Evolutionary conservation across 2,888 invertebrate genomes (phyloP).

Genomic region (Gari tellinella): DNA sequence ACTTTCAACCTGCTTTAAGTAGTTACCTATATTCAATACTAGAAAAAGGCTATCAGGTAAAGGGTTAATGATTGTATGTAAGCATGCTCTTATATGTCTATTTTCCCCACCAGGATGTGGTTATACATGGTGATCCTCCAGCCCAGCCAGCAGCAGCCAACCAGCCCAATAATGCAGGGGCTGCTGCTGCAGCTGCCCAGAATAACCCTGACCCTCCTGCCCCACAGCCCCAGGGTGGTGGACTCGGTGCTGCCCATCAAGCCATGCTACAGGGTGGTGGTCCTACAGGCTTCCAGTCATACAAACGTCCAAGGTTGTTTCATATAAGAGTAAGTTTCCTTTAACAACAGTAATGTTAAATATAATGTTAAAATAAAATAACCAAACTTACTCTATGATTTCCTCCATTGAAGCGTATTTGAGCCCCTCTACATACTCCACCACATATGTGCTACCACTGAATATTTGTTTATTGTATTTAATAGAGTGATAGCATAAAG

Average conservation of each 20-base stretch:
- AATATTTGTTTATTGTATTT: too few relatives aligned
- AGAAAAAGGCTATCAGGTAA: too few relatives aligned
- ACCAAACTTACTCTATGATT: too few relatives aligned
- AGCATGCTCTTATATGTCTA: not conserved
- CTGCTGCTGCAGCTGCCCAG: slow-evolving; percentile 4
- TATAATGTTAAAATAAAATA: too few relatives aligned
- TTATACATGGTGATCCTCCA: slow-evolving; percentile 71
- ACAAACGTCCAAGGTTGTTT: slow-evolving; percentile 87
- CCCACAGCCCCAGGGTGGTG: slow-evolving; percentile 63
- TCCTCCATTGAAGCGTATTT: too few relatives aligned
- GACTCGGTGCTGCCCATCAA: slow-evolving; percentile 77
- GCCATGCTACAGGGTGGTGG: slow-evolving; percentile 91
- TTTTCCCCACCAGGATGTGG: slow-evolving; percentile 65
- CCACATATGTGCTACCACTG: too few relatives aligned
- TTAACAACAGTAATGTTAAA: too few relatives aligned
- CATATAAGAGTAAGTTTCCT: slow-evolving; percentile 72
- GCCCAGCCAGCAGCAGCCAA: slow-evolving; percentile 32
- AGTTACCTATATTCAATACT: too few relatives aligned
- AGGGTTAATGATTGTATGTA: not conserved
- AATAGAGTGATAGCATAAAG: too few relatives aligned
- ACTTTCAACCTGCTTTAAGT: too few relatives aligned
- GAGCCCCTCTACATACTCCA: too few relatives aligned
- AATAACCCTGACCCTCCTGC: slow-evolving; percentile 45
- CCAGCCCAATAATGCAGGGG: slow-evolving; percentile 15
- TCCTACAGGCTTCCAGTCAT: slow-evolving; percentile 93